These are phyloP conservation scores for Herminia tarsipennalis DNA, from an alignment of 2,888 invertebrate genomes.

Conservation along the genomic window DNA sequence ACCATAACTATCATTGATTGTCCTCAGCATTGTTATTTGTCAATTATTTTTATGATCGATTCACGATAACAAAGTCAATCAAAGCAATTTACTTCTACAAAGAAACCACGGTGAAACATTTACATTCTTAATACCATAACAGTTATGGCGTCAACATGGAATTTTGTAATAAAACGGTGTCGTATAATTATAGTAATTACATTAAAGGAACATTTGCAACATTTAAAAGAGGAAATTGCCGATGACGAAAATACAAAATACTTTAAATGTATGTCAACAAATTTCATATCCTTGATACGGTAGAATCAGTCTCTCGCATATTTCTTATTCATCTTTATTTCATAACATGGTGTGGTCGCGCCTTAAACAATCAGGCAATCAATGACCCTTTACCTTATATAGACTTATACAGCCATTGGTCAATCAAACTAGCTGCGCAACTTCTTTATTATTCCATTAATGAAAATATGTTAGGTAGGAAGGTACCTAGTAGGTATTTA, in stretches of 20 bases:
- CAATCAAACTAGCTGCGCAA: constrained; percentile 44
- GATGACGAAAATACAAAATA: constrained; percentile 51
- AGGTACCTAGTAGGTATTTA: no score
- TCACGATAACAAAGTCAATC: constrained; percentile 26
- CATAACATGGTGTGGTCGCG: constrained; percentile 43
- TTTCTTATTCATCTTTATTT: constrained; percentile 63
- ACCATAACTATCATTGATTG: constrained; percentile 9
- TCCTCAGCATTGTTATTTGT: constrained; percentile 11
- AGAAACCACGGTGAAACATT: constrained; percentile 19
- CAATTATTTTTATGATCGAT: constrained; percentile 19
- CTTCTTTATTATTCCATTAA: constrained; percentile 35
- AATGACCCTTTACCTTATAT: constrained; percentile 65
- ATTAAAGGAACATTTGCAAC: constrained; percentile 39
- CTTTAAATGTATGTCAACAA: constrained; percentile 55
- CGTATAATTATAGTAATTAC: constrained; percentile 34
- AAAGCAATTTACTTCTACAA: constrained; percentile 20
- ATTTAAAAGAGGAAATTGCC: constrained; percentile 44
- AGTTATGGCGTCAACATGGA: constrained; percentile 1
- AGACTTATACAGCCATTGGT: constrained; percentile 44
- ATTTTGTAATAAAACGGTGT: constrained; percentile 36
- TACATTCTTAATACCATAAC: constrained; percentile 17
- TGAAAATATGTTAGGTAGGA: constrained; percentile 26
- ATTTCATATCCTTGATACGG: constrained; percentile 50
- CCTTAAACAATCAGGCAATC: constrained; percentile 45
- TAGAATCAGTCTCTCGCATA: constrained; percentile 61